Evolutionary conservation across 2,113 vertebrate genomes (phyloP).

Genomic region (Xenotilapia caudafasciata): DNA sequence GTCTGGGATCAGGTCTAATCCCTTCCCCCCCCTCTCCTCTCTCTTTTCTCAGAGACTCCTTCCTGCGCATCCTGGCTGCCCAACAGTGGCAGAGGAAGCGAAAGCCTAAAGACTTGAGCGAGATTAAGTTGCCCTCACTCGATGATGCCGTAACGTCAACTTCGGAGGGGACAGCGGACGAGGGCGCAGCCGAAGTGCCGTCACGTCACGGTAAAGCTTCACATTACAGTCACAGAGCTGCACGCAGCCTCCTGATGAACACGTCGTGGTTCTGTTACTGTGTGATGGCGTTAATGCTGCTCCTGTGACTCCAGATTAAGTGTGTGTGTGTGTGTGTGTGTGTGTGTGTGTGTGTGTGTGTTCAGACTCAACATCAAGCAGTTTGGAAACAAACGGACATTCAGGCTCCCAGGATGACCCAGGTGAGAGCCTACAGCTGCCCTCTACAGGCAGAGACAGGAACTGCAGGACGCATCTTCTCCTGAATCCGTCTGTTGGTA

Average conservation of each 20-base stretch:
- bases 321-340: background rate
- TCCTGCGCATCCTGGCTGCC: constrained; percentile 83
- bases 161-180: background rate
- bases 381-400: background rate
- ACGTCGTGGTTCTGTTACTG: background rate
- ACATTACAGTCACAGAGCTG: background rate
- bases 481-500: fast-evolving
- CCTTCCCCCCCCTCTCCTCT: background rate
- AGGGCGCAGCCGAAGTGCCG: background rate
- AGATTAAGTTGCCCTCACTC: constrained; percentile 10
- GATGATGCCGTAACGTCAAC: constrained; percentile 8
- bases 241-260: background rate
- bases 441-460: background rate
- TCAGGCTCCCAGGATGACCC: constrained; percentile 32
- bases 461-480: background rate
- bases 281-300: background rate
- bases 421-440: constrained; percentile 35
- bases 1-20: background rate
- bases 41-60: constrained; percentile 74
- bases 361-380: background rate
- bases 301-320: background rate
- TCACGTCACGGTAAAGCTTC: background rate
- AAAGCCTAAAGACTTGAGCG: constrained; percentile 43
- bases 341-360: background rate
- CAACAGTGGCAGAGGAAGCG: constrained; percentile 77